Conservation (phyloP, 1,140 invertebrate genomes). For the Mya arenaria region DNA sequence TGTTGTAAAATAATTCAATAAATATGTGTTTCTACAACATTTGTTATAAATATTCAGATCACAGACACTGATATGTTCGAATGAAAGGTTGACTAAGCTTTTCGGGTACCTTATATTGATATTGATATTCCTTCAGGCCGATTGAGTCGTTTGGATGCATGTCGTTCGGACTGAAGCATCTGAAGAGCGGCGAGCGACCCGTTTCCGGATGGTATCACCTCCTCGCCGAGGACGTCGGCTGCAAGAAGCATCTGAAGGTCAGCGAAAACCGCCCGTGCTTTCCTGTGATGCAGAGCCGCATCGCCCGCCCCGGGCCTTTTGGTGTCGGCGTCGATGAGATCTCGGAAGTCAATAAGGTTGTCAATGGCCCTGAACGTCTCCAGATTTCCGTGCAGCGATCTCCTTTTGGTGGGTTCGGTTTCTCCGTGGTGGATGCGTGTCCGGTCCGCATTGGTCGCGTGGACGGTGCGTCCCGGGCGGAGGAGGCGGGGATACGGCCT, state of each 20-base stretch:
- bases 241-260: slow-evolving; percentile 73
- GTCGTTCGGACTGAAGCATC: slow-evolving; percentile 47
- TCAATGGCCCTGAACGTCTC: not conserved
- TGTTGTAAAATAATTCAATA: too few relatives aligned
- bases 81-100: too few relatives aligned
- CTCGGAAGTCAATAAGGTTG: slow-evolving; percentile 32
- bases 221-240: slow-evolving; percentile 81
- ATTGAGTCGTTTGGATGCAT: slow-evolving; percentile 40
- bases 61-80: too few relatives aligned
- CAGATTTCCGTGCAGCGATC: slow-evolving; percentile 20
- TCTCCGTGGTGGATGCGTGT: slow-evolving; percentile 93
- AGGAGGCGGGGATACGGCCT: slow-evolving; percentile 92
- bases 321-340: not conserved
- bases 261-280: slow-evolving; percentile 13
- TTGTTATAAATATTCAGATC: too few relatives aligned
- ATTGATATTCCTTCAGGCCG: too few relatives aligned
- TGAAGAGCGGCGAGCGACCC: not conserved
- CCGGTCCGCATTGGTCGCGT: slow-evolving; percentile 92
- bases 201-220: slow-evolving; percentile 81
- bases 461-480: slow-evolving; percentile 92
- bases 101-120: too few relatives aligned
- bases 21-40: too few relatives aligned
- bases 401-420: slow-evolving; percentile 85
- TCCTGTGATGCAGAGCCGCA: slow-evolving; percentile 39
- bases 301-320: not conserved